Evolutionary conservation across 2,888 invertebrate genomes (phyloP), one percentile per base, ranked within the genome.

Genomic region (Coenonympha arcania): DNA sequence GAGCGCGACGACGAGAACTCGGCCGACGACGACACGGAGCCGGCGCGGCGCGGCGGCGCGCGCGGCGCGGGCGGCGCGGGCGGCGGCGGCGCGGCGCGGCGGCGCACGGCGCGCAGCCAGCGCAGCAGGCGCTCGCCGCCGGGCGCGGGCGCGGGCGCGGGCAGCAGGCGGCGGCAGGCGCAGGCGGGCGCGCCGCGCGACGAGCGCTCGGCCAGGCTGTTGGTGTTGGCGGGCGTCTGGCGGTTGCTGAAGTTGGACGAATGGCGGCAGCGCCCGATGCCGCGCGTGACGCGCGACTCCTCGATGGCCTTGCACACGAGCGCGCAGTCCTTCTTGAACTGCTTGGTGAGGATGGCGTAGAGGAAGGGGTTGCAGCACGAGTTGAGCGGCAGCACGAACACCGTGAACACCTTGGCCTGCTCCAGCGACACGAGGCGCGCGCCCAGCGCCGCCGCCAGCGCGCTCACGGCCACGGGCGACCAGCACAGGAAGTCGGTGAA

Each of bases 401-500:
- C 97, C 2, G 97, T 97, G 74, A 95, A 96, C 61, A 95, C 92
- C 87, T 99, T 99, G 39, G 98, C 98, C 80, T 96, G 95, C 73
- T 98, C 97, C 54, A 99, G 88, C 2, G 95, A 94, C 20, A 99
- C 94, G 41, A 98, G 87, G 55, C 95, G 95, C 58, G 93, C 87
- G 6, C 98, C 98, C 73, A 96, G 95, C 5, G 96, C 94, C 13
- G 98, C 97, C 0, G 97, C 96, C 28, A 98, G 87, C 4, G 97
- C 94, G 76, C 96, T 95, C 80, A 98, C 96, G 1, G 98, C 96
- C 57, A 98, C 97, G 0, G 99, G 99, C 2, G 97, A 95, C 98
- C 98, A 99, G 85, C 98, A 99, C 39, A 98, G 88, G 70, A 99
- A 96, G 78, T 99, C 98, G 0, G 98, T 99, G 76, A 98, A 97